These are phyloP conservation scores for Chelmon rostratus DNA, from an alignment of 2,797 vertebrate genomes.

Conservation along the genomic window DNA sequence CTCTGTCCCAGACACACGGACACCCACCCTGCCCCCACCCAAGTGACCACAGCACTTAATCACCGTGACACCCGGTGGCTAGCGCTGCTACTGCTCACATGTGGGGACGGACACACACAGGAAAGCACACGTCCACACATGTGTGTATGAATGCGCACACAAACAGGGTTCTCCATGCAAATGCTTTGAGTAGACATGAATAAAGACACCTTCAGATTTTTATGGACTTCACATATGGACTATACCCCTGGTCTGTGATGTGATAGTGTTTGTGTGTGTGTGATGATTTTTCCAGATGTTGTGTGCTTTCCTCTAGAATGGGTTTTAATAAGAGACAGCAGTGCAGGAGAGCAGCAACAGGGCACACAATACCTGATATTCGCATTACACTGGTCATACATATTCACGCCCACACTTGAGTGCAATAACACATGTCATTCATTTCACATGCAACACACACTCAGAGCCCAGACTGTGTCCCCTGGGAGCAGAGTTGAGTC, in stretches of 20 bases:
- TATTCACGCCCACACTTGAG: conserved; percentile 71
- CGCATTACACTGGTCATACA: conserved; percentile 64
- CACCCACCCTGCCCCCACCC: neutral
- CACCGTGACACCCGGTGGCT: conserved; percentile 23
- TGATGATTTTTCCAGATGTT: conserved; percentile 70
- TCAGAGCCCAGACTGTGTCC: conserved; percentile 26
- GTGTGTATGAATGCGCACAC: neutral
- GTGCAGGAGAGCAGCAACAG: conserved; percentile 35
- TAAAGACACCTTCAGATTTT: conserved; percentile 45
- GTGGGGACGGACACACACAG: neutral
- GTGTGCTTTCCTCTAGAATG: conserved; percentile 56
- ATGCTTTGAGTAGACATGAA: conserved; percentile 29
- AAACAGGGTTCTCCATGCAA: neutral
- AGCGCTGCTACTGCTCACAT: conserved; percentile 36
- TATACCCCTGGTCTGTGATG: conserved; percentile 19
- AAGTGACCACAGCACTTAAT: conserved; percentile 39
- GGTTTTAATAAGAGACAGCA: conserved; percentile 61
- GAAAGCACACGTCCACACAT: conserved; percentile 1
- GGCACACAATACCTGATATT: conserved; percentile 49
- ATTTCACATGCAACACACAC: conserved; percentile 46
- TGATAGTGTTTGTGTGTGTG: neutral
- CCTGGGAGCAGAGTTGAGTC: conserved; percentile 32
- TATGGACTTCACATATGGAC: conserved; percentile 58
- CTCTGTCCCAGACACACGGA: conserved; percentile 9
- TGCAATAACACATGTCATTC: conserved; percentile 64